These are phyloP conservation scores for Catagonus wagneri DNA, from an alignment of 2,113 vertebrate species.

Conservation along the genomic window DNA sequence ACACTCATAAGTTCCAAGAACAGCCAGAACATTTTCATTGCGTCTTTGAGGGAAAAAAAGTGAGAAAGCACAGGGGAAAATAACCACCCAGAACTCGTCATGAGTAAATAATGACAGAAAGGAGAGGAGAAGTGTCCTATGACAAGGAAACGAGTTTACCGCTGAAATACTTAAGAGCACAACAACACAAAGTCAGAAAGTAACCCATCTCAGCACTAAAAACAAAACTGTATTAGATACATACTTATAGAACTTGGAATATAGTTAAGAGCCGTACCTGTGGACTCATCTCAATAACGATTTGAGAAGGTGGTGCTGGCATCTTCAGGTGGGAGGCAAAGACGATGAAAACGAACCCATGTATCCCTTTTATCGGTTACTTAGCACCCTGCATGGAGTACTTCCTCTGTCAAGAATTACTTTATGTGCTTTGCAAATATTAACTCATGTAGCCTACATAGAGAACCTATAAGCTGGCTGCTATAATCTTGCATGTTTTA, in stretches of 20 bases:
- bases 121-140: not conserved
- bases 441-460: not conserved
- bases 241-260: no score
- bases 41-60: not conserved
- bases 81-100: not conserved
- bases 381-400: accelerated
- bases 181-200: not conserved
- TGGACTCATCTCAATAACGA: not conserved
- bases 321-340: not conserved
- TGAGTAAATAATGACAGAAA: not conserved
- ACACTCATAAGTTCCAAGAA: accelerated
- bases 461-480: not conserved
- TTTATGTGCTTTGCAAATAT: not conserved
- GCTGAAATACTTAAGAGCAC: not conserved
- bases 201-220: not conserved
- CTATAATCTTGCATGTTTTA: not conserved
- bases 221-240: not conserved
- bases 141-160: not conserved
- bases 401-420: not conserved
- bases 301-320: not conserved
- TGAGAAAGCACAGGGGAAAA: not conserved
- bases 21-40: no score
- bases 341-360: not conserved
- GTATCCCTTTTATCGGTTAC: not conserved
- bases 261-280: not conserved